Evolutionary conservation across 2,113 vertebrate genomes (phyloP), one percentile per base, ranked within the genome.

Genomic region (Suncus etruscus): DNA sequence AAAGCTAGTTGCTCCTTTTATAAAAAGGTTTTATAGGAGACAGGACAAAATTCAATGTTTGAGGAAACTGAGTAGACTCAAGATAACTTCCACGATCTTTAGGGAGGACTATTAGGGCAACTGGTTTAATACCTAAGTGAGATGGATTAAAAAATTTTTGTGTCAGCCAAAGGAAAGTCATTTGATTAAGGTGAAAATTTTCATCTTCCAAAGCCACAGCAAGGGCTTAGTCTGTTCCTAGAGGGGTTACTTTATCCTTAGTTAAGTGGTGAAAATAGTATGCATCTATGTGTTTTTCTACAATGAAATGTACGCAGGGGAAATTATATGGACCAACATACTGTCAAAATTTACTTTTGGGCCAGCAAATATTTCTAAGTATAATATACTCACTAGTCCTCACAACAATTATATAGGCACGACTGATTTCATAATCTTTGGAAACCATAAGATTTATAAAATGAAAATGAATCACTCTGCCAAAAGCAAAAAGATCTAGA

Each of bases 1-100:
- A 77, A 72, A 91, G 54, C 58, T 68, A 91, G 73, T 70, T 68
- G 47, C 20, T 90, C 29, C 32, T 79, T 82, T 85, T 92, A n/a
- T n/a, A 78, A 65, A 75, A 79, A 83, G 31, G 20, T 80, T 69
- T 86, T 58, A 27, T 27, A 81, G 90, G 47, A 72, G 47, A 73
- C 29, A 80, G 66, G 79, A 32, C 50, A 81, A n/a, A 39, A 86
- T 47, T 58, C 70, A 4, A 63, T 63, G 7, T 91, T 86, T 50
- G 69, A 63, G 63, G 63, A 91, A 75, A 51, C 15, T 39, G 16
- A 93, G 6, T 16, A 5, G 66, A 29, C 29, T 47, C 9, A 27
- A 74, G 50, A 78, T 51, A 87, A 70, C 61, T 47, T 82, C 45
- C 3, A 78, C 50, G 50, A 3, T 74, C 81, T 82, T 74, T 20